Conservation (phyloP, 2,797 vertebrate genomes). For the Hydrophis major region DNA sequence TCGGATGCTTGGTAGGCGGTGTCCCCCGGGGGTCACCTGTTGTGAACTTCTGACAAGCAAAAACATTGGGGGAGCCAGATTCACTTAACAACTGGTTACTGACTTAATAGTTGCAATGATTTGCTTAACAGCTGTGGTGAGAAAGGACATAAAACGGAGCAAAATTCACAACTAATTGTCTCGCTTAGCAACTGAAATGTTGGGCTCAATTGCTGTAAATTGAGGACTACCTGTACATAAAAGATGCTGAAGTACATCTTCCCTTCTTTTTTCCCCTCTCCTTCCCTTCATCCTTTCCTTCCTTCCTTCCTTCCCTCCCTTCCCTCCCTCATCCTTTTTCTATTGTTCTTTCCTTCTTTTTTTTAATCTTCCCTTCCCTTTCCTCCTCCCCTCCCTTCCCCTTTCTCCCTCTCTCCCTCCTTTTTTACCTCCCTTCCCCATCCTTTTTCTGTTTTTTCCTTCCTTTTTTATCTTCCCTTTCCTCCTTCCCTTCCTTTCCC, state of each 20-base stretch:
- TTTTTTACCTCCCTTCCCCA: too few relatives aligned
- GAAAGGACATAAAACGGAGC: background rate
- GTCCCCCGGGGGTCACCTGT: background rate
- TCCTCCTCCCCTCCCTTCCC: too few relatives aligned
- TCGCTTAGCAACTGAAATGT: background rate
- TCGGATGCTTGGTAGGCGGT: background rate
- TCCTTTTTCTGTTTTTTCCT: too few relatives aligned
- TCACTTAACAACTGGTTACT: background rate
- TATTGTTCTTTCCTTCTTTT: too few relatives aligned
- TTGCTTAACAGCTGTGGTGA: background rate
- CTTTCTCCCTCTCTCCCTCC: too few relatives aligned
- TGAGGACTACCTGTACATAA: background rate
- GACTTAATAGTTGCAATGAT: background rate
- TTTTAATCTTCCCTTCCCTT: too few relatives aligned
- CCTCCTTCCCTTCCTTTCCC: too few relatives aligned
- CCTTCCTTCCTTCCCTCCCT: too few relatives aligned
- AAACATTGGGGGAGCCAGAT: background rate
- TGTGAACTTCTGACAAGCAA: background rate
- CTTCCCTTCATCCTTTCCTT: too few relatives aligned
- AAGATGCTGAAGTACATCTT: background rate
- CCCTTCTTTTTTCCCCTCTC: background rate
- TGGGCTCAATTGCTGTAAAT: background rate
- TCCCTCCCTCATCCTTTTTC: too few relatives aligned
- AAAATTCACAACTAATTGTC: background rate
- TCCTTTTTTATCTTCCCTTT: too few relatives aligned